Conservation (phyloP, 2,888 invertebrate species). For the Noctuana brunneofusca region DNA sequence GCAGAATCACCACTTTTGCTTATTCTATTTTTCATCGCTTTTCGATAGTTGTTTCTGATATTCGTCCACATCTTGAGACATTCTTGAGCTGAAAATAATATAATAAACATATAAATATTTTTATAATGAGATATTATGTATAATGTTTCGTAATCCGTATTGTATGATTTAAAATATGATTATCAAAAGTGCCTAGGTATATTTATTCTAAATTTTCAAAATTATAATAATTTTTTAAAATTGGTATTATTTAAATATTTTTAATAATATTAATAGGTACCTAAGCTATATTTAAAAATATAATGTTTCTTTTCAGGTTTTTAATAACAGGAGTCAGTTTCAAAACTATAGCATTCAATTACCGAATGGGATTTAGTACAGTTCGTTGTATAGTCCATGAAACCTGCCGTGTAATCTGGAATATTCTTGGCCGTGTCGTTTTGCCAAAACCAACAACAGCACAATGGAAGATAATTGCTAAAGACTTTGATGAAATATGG, state of each 20-base stretch:
- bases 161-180: conserved; percentile 1
- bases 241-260: conserved; percentile 36
- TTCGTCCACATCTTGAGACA: not conserved
- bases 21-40: not conserved
- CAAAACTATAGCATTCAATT: conserved; percentile 39
- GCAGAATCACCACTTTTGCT: not conserved
- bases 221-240: conserved; percentile 33
- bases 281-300: too few relatives aligned
- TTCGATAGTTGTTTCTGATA: conserved; percentile 1
- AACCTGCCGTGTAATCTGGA: conserved; percentile 33
- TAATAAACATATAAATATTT: not conserved
- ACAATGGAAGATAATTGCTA: conserved; percentile 36
- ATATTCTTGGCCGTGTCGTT: conserved; percentile 24
- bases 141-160: too few relatives aligned
- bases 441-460: conserved; percentile 37
- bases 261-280: too few relatives aligned
- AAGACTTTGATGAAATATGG: conserved; percentile 30
- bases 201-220: conserved; percentile 6
- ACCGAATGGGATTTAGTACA: conserved; percentile 41
- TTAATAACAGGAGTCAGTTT: conserved; percentile 40
- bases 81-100: conserved; percentile 2
- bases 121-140: too few relatives aligned
- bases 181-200: conserved; percentile 13
- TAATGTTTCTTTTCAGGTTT: conserved; percentile 37
- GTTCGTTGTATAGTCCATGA: conserved; percentile 36